Base-by-base conservation (phyloP, 2,888 invertebrate species). In the Pristionchus arcanus region DNA sequence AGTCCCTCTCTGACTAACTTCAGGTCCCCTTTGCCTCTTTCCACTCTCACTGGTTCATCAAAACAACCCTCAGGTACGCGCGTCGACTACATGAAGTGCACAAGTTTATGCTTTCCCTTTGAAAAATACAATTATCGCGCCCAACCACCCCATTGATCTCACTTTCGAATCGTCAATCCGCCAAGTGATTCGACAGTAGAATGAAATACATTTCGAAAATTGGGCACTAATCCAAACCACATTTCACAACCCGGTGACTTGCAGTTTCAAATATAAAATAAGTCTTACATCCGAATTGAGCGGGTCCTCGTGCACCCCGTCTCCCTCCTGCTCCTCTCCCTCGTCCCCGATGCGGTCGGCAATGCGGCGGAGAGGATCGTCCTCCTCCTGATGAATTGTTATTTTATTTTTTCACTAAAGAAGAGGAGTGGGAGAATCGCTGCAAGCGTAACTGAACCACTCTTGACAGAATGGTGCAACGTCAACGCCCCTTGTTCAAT, bases 241-340 rank as follows among this genome's bases (percentile, higher is more conserved):
- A n/a, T n/a, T n/a, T n/a, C n/a, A n/a, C n/a, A 42, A 42, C 42
- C 42, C 9, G 42, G 42, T 9, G 42, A 9, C 9, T 42, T 3
- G 3, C 4, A 5, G 42, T 42, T 42, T 42, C 42, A 42, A 42
- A 9, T 42, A 42, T 5, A 5, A 3, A 3, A 5, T 9, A 68
- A 68, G n/a, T n/a, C 77, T 77, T 34, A 87, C 94, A 42, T 91
- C 93, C 19, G 94, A 94, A 88, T 94, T 94, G 77, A 94, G 91
- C 0, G 94, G 94, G 7, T 93, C 94, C 77, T 94, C 94, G 21
- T 94, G 94, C 0, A 55, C 49, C 1, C 66, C 84, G 15, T 59
- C 49, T 15, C 74, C 85, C 59, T 81, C 71, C 66, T 85, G 87
- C 59, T 74, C 89, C 53, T 49, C 31, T 28, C 90, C 87, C 28